Conservation (phyloP, 2,888 invertebrate species). For the Podabrus alpinus region DNA sequence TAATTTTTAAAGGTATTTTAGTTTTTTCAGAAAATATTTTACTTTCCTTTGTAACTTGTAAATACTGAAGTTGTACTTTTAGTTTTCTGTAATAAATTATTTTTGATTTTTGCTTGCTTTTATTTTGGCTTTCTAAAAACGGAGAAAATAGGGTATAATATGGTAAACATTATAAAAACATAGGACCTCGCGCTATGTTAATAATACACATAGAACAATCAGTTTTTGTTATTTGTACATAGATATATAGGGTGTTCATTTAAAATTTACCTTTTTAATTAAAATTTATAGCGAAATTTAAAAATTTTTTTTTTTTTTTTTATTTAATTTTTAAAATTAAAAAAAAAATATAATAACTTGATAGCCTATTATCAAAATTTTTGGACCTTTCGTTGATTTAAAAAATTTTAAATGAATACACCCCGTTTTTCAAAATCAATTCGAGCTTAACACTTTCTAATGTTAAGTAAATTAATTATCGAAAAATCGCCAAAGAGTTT, state of each 20-base stretch:
- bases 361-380: too few relatives aligned
- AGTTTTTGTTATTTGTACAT: not conserved
- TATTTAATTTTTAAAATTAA: too few relatives aligned
- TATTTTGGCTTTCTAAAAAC: constrained; percentile 32
- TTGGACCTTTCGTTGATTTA: too few relatives aligned
- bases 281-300: too few relatives aligned
- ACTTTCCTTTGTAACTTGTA: constrained; percentile 18
- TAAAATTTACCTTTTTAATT: not conserved
- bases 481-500: constrained; percentile 13
- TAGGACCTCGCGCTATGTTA: constrained; percentile 2
- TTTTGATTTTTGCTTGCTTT: constrained; percentile 2
- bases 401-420: not conserved
- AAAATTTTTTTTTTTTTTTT: too few relatives aligned
- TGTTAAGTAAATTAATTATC: constrained; percentile 13
- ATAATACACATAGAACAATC: not conserved
- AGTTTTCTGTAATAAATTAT: constrained; percentile 16
- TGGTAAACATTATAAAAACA: not conserved
- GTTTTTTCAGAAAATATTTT: constrained; percentile 17
- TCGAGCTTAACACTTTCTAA: constrained; percentile 22
- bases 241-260: not conserved
- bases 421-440: constrained; percentile 3
- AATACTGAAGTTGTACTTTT: constrained; percentile 12
- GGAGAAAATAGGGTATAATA: constrained; percentile 52
- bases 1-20: constrained; percentile 29
- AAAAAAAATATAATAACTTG: too few relatives aligned